Conservation (phyloP, 1,140 invertebrate species). For the Acromyrmex echinatior region DNA sequence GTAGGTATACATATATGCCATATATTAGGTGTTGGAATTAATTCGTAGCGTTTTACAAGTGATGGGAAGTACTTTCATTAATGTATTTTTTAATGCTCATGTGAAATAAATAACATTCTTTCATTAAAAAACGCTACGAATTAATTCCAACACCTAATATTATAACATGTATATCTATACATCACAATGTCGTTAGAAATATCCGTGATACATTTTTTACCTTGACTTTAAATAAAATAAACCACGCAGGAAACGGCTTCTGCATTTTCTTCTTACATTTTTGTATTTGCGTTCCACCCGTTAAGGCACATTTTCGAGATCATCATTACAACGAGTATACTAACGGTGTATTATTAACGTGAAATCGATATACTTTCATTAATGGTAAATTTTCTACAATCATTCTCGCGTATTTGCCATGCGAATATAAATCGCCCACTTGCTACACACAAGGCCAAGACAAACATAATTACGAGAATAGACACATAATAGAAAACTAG, state of each 20-base stretch:
- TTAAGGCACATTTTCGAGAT: background rate
- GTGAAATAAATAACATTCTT: no score
- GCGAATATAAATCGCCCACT: slow-evolving; percentile 18
- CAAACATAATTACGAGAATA: slow-evolving; percentile 41
- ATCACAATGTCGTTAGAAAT: background rate
- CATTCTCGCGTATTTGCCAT: background rate
- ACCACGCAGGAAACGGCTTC: background rate
- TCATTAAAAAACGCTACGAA: no score
- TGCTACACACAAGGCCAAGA: background rate
- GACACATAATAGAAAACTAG: slow-evolving; percentile 39
- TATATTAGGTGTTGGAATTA: no score
- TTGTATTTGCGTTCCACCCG: background rate
- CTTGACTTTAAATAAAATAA: background rate
- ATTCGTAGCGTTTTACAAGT: no score
- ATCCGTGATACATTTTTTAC: background rate
- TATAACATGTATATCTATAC: no score
- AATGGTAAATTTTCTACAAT: slow-evolving; percentile 24
- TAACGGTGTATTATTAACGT: background rate
- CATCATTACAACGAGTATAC: background rate
- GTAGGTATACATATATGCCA: background rate
- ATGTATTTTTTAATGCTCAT: no score
- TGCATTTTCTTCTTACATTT: background rate
- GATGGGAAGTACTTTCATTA: no score
- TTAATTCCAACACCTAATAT: no score
- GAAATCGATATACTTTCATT: background rate